Evolutionary conservation across 2,113 vertebrate species (phyloP), one percentile per base, ranked within the genome.

Genomic region (Enhydra lutris): DNA sequence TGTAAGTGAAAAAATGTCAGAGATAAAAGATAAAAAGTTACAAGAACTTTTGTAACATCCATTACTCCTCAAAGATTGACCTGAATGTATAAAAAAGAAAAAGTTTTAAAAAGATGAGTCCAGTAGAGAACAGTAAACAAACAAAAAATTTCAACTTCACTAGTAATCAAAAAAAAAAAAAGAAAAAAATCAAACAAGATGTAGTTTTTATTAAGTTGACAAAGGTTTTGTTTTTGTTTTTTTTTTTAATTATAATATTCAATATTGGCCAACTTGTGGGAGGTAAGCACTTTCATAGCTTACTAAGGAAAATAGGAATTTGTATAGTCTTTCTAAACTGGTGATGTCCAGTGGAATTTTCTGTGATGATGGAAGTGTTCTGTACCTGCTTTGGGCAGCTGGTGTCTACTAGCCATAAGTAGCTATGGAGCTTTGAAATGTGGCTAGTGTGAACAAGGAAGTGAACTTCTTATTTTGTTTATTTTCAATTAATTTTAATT

Each of bases 381-480:
- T 57, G 6, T 7, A 29, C 63, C 52, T 89, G 36, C 73, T 36
- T 18, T 61, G 80, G 84, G 34, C 84, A 96, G 1, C 21, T 29
- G 23, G 67, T 82, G 78, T 57, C 67, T 81, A 24, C 79, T 71
- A 80, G 26, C 55, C 23, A 1, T n/a, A 36, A 17, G 21, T 69
- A 45, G 45, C 73, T 85, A 0, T 23, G 17, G 45, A 39, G 36
- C 18, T 61, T 87, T 95, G 47, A 90, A 74, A 74, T 74, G 52
- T 91, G 24, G 21, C 31, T 45, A 85, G 55, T 67, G 31, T 4
- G 13, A 65, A 7, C 20, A n/a, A 95, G 83, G 61, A 92, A 12
- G 8, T 83, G 42, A 94, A 83, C 87, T 95, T 97, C 90, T 86
- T n/a, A 39, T 78, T 87, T 73, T 91, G 39, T 94, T 78, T 94